Evolutionary conservation across 2,113 vertebrate genomes (phyloP).

Genomic region (Coptodon rendalli): DNA sequence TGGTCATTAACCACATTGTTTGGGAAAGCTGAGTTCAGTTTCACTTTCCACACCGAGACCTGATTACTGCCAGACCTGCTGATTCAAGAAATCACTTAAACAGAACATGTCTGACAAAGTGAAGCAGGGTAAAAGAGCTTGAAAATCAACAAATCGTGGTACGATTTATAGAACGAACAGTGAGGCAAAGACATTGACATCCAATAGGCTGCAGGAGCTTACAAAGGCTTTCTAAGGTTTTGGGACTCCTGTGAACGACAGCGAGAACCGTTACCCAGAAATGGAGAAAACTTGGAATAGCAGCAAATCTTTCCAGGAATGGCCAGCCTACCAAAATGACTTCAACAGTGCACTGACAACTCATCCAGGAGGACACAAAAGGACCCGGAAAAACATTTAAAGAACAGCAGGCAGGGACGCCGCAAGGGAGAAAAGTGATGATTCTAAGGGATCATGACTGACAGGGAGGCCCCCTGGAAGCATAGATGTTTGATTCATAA

Average conservation of each 20-base stretch:
- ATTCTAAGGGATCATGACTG: not conserved
- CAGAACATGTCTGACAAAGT: not conserved
- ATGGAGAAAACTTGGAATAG: not conserved
- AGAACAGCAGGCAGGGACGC: not conserved
- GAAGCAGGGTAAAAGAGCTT: not conserved
- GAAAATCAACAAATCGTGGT: not conserved
- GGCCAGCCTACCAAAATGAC: not conserved
- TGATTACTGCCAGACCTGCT: not conserved
- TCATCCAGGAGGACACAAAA: not conserved
- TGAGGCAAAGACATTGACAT: not conserved
- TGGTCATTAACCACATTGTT: not conserved
- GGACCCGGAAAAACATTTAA: not conserved
- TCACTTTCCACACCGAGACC: not conserved
- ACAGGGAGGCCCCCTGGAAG: not conserved
- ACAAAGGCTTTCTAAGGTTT: not conserved
- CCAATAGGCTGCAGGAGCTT: not conserved
- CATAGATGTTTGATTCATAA: not conserved
- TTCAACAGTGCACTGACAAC: not conserved
- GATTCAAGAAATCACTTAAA: not conserved
- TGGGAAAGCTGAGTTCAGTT: not conserved
- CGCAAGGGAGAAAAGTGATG: not conserved
- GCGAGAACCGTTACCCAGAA: not conserved
- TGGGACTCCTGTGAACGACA: not conserved
- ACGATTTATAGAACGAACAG: not conserved
- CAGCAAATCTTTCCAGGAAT: not conserved